Evolutionary conservation across 2,888 invertebrate species (phyloP), one percentile per base, ranked within the genome.

Genomic region (Bhutanitis thaidina): DNA sequence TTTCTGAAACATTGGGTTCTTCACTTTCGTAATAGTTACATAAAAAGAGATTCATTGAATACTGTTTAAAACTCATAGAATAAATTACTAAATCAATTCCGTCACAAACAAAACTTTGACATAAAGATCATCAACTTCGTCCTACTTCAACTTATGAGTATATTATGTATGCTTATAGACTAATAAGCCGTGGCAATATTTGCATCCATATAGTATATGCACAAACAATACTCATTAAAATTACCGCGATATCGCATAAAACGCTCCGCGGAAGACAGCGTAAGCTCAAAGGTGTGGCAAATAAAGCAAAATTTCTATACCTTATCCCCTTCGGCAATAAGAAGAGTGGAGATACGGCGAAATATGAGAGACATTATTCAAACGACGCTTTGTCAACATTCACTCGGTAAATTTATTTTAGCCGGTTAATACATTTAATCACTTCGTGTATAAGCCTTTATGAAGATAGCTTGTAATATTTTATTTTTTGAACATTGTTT

Each of bases 291-390:
- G 69, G 67, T 67, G 64, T 67, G 64, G 69, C 69, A 66, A 69
- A 67, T 79, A 69, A 71, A 66, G 68, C 64, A 71, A 76, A 77
- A 77, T 77, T 74, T 67, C 74, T 70, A 73, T 74, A 67, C 77
- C 68, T 80, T 80, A 80, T 79, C 81, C 80, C 75, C 74, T 74
- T 71, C 59, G 72, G 74, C 72, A 80, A 82, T 83, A 83, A 86
- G 75, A 77, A 71, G 68, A 59, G 64, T 59, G 62, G 69, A 85
- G 82, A 86, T 86, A 82, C 76, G 78, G 62, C 71, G 67, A 85
- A 83, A 85, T 86, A 85, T 87, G 77, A 71, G 69, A 69, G 76
- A 64, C 80, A 84, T 86, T 79, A 82, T 72, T 82, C 80, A 81
- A 55, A 52, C 52, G 53, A 59, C 62, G 73, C 77, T 83, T 80